Conservation (phyloP, 2,888 invertebrate species). For the Tipula confusa region DNA sequence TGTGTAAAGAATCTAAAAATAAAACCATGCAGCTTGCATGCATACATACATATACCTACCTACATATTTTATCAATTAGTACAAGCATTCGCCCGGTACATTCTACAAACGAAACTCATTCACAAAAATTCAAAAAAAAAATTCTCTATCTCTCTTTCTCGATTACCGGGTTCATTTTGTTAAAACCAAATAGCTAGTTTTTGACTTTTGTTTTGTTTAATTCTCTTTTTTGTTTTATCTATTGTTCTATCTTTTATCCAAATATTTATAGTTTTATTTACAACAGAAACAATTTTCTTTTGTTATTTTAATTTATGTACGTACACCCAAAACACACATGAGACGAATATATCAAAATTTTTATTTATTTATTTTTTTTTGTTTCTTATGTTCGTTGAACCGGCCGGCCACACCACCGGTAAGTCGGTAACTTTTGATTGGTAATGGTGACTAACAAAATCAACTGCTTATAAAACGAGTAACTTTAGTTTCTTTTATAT, state of each 20-base stretch:
- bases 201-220: not conserved
- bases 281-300: not conserved
- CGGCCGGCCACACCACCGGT: constrained; percentile 4
- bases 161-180: too few species aligned
- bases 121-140: not conserved
- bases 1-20: not conserved
- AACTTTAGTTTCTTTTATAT: not conserved
- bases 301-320: not conserved
- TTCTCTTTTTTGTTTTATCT: not conserved
- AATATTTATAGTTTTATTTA: not conserved
- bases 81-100: not conserved
- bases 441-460: too few species aligned
- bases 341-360: not conserved
- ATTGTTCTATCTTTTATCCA: not conserved
- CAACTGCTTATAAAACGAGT: not conserved
- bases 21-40: not conserved
- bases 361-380: not conserved
- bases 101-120: not conserved
- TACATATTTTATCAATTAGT: not conserved
- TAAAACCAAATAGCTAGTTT: too few species aligned
- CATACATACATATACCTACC: not conserved
- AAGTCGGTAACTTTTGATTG: not conserved
- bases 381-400: not conserved
- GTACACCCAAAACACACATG: not conserved
- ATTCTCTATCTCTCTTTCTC: not conserved